These are phyloP conservation scores for Orthosia cruda DNA, from an alignment of 2,888 invertebrate genomes.

Conservation along the genomic window DNA sequence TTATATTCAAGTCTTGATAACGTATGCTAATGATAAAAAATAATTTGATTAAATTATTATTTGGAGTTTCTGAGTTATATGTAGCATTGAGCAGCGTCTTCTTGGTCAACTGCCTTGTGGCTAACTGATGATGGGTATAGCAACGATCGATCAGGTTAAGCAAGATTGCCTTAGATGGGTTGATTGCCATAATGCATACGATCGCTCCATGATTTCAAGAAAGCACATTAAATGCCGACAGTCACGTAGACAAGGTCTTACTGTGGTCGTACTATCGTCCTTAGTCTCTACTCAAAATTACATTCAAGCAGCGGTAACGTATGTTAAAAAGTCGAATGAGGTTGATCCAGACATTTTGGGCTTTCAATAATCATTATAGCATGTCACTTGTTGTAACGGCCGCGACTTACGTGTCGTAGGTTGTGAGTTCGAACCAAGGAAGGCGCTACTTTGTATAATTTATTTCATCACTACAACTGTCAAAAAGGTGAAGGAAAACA, in stretches of 20 bases:
- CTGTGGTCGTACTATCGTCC: neutral
- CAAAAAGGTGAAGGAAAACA: too few relatives aligned
- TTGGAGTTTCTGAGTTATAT: neutral
- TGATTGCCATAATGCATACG: slow-evolving; percentile 6
- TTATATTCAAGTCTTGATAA: slow-evolving; percentile 5
- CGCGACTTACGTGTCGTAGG: too few relatives aligned
- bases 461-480: too few relatives aligned
- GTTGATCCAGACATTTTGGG: too few relatives aligned
- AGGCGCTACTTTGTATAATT: too few relatives aligned
- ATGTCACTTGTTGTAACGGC: too few relatives aligned
- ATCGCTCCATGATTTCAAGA: slow-evolving; percentile 18
- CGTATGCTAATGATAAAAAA: neutral
- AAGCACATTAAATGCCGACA: neutral
- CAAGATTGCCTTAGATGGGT: slow-evolving; percentile 17
- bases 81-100: neutral
- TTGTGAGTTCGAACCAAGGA: too few relatives aligned
- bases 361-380: too few relatives aligned
- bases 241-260: neutral
- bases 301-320: too few relatives aligned
- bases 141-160: slow-evolving; percentile 12
- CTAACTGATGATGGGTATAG: neutral
- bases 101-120: neutral
- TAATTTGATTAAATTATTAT: slow-evolving; percentile 13
- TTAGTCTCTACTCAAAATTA: too few relatives aligned
- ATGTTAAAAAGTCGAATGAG: too few relatives aligned